Evolutionary conservation across 1,140 invertebrate genomes (phyloP), one percentile per base, ranked within the genome.

Genomic region (Maconellicoccus hirsutus): DNA sequence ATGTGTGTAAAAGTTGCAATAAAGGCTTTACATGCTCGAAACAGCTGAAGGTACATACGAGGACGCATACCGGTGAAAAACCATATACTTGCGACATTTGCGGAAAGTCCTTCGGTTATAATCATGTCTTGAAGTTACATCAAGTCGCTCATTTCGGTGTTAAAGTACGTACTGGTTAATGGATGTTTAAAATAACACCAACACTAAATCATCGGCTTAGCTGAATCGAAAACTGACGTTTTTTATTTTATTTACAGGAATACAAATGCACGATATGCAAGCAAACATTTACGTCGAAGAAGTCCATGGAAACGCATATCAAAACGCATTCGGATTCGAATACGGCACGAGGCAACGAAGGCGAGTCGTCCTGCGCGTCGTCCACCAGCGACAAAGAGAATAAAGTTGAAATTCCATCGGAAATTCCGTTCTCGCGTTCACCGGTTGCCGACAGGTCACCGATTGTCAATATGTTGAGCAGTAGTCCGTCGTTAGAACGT

Each of bases 231-330:
- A 12, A 12, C 12, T 33, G 29, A 3, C 29, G 12, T 52, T 52
- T 52, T 52, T 14, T 16, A 52, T 38, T 38, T 14, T 16, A 52
- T 16, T 52, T 66, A 61, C 61, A 66, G 61, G 61, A 93, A 33
- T 94, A 94, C 81, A 93, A 93, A 76, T 94, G 92, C 78, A 93
- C 91, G 0, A 87, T 94, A 8, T 95, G 91, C 77, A 89, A 92
- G 73, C 88, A 91, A 73, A 93, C 91, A 0, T 94, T 94, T 77
- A 91, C 87, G 71, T 93, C 89, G 1, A 93, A 93, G 78, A 94
- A 94, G 77, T 86, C 87, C 29, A 91, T 94, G 87, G 91, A 94
- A 77, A 82, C 87, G 3, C 92, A 94, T 77, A 93, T 94, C 29
- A 92, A 93, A 77, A 66, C 19, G 21, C 92, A 94, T 76, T 89